Evolutionary conservation across 2,888 invertebrate genomes (phyloP).

Genomic region (Heliconius erato): DNA sequence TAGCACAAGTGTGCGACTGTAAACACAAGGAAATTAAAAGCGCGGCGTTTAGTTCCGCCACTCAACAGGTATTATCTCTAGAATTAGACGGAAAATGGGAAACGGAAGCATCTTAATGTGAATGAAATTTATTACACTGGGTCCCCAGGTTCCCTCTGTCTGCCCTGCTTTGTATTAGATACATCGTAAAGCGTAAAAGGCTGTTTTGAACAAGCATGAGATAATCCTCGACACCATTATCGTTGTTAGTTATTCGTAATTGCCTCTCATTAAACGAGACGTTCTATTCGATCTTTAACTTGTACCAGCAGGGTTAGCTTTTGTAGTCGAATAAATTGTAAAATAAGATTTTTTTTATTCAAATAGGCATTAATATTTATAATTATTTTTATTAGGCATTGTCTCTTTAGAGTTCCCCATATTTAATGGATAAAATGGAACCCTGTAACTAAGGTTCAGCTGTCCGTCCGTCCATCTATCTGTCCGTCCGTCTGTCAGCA

Average conservation of each 20-base stretch:
- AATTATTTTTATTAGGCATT: too few relatives aligned
- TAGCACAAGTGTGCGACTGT: background rate
- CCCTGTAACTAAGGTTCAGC: too few relatives aligned
- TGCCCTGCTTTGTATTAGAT: too few relatives aligned
- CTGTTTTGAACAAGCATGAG: background rate
- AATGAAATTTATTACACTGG: background rate
- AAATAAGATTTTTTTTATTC: too few relatives aligned
- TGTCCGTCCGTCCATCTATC: too few relatives aligned
- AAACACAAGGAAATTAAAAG: background rate
- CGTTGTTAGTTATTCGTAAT: conserved; percentile 14
- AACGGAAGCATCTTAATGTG: background rate
- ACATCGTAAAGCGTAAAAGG: background rate
- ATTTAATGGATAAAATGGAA: too few relatives aligned
- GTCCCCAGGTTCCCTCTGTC: too few relatives aligned
- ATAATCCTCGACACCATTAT: conserved; percentile 13
- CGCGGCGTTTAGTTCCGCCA: background rate
- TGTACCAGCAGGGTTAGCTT: background rate
- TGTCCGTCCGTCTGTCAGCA: too few relatives aligned
- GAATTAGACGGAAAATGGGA: background rate
- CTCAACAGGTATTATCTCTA: background rate
- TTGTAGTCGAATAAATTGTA: background rate
- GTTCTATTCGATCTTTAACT: background rate
- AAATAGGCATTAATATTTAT: too few relatives aligned
- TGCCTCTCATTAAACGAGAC: background rate
- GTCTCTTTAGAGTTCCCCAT: too few relatives aligned